Base-by-base conservation (phyloP, 2,113 vertebrate genomes). In the Arothron firmamentum region DNA sequence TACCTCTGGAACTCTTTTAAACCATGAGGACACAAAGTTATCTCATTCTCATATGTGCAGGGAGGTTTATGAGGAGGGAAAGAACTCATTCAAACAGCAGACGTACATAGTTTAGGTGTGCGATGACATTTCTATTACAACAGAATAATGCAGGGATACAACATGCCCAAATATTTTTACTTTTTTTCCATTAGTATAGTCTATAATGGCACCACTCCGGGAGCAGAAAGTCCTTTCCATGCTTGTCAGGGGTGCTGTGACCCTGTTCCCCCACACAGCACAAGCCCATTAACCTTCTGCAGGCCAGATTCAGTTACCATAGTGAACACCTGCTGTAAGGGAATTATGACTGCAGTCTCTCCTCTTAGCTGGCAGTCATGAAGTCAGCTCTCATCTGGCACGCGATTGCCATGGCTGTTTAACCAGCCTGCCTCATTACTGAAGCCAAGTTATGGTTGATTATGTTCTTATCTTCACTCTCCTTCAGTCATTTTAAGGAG, bases 211-310 rank as follows among this genome's bases (percentile, higher is more conserved):
- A 62, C 59, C 74, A 65, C 74, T 78, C 64, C 72, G 75, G 56
- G 49, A 79, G 78, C 74, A 53, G 62, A 79, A 55, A 46, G 60
- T 88, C 78, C 76, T 86, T 84, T 84, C 79, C 83, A 84, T 80
- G 88, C 80, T 79, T 88, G 84, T 85, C 85, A 86, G 83, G 73
- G 81, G 82, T 82, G 72, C 77, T 79, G 46, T 88, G 83, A 89
- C 87, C 86, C 84, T 85, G 80, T 83, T 84, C 80, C 59, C 80
- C 64, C 75, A 82, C 84, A 88, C 81, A 86, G 83, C 85, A 86
- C 76, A 89, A 85, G 87, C 83, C 82, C 82, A 89, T 89, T 90
- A 88, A 88, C 86, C 84, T 86, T 87, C 67, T 77, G 72, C 83
- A 71, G 82, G 71, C 82, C 83, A 79, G 66, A 75, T 84, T 84